Evolutionary conservation across 1,140 invertebrate species (phyloP), one percentile per base, ranked within the genome.

Genomic region (Aphaenogaster rudis): DNA sequence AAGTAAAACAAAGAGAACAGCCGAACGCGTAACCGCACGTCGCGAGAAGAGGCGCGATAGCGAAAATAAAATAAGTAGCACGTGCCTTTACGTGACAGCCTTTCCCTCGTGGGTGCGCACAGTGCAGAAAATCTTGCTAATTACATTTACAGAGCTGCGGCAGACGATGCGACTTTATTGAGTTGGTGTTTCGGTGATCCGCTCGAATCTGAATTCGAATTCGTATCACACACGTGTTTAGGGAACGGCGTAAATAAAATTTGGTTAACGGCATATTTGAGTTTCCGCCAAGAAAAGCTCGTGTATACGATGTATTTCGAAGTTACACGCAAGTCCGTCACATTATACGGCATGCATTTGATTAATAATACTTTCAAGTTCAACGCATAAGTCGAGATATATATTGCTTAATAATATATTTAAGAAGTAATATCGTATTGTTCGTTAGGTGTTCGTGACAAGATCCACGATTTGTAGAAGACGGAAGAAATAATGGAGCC

Each of bases 291-390:
- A 85, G 45, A 52, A 78, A 85, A 85, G 50, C 61, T 63, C 36
- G 21, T 79, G 64, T 64, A 15, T n/a, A 48, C 48, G 48, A 64
- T 63, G 52, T 42, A 28, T 28, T 28, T 50, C 28, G n/a, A 50
- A 59, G 59, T 54, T 50, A 72, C 13, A 15, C 2, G 48, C 45
- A 17, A 33, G 4, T 45, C 39, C 7, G 59, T 17, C 64, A 48
- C 61, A 15, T 85, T 42, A 64, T 42, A 33, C 36, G 50, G 52
- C 13, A 45, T 42, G 67, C 71, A 45, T 42, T 67, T 85, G 61
- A 77, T 64, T 36, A 77, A 74, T 82, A 82, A 59, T 64, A 79
- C 36, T 48, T 48, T 76, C 69, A 76, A 84, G 81, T 84, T 85
- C 71, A 85, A 63, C 42, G 15, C 13, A 39, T 69, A 57, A 57